Percentiles rank a stretch among this genome's conserved stretches.
Conservation (phyloP, 2,888 invertebrate species). For the Diarsia rubi region DNA sequence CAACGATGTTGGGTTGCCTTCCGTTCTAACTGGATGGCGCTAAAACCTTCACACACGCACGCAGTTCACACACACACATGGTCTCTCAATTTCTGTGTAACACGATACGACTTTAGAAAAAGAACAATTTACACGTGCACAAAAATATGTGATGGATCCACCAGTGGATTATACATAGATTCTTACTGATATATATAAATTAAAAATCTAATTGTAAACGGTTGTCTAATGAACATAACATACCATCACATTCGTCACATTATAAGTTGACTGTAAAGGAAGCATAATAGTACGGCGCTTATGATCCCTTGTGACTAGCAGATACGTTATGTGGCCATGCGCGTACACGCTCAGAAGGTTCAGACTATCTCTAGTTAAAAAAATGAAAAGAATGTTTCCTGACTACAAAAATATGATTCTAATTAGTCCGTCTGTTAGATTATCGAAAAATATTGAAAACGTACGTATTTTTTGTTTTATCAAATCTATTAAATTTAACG, state of each 20-base stretch:
- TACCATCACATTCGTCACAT: constrained; percentile 8
- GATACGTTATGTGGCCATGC: background rate
- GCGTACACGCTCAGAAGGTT: constrained; percentile 13
- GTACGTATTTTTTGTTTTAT: too few relatives aligned
- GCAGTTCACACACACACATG: too few relatives aligned
- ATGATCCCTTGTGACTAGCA: constrained; percentile 5
- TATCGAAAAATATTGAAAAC: too few relatives aligned
- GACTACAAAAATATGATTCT: too few relatives aligned
- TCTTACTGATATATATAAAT: background rate
- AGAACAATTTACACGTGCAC: background rate
- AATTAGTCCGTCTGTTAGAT: too few relatives aligned
- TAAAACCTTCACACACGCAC: too few relatives aligned
- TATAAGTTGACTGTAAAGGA: background rate
- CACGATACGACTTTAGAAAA: background rate
- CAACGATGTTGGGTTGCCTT: background rate
- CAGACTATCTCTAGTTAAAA: background rate
- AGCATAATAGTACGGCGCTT: constrained; percentile 40
- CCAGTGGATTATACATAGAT: background rate
- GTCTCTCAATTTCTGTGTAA: background rate
- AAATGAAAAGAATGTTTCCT: too few relatives aligned
- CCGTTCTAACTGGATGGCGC: background rate
- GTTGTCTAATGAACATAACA: constrained; percentile 19
- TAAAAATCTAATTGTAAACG: background rate
- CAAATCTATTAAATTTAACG: too few relatives aligned
- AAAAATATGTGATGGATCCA: background rate